Evolutionary conservation across 2,888 invertebrate genomes (phyloP).

Genomic region (Eurytoma californica): DNA sequence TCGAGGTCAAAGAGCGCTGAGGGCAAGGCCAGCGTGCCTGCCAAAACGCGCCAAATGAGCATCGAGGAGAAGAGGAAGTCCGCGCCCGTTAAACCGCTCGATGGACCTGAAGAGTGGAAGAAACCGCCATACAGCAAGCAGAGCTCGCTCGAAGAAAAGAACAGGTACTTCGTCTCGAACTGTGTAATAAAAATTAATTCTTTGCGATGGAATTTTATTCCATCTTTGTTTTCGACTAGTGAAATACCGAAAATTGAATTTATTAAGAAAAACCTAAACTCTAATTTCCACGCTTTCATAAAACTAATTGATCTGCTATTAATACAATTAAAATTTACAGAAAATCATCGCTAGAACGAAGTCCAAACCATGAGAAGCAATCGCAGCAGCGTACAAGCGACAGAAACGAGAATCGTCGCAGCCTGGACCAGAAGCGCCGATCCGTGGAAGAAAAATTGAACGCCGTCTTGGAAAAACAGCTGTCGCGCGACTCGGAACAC

Average conservation of each 20-base stretch:
- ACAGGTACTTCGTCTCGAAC: constrained; percentile 64
- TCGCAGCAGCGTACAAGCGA: constrained; percentile 47
- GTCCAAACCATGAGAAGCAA: constrained; percentile 48
- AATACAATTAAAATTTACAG: neutral
- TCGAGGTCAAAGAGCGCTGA: constrained; percentile 65
- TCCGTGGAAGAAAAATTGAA: constrained; percentile 72
- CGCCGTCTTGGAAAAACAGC: constrained; percentile 71
- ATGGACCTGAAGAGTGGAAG: constrained; percentile 65
- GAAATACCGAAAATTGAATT: no score
- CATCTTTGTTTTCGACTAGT: no score
- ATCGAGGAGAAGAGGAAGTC: constrained; percentile 71
- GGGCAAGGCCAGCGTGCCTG: constrained; percentile 59
- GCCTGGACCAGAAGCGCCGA: constrained; percentile 70
- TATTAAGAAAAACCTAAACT: no score
- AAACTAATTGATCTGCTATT: no score
- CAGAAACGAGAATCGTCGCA: constrained; percentile 59
- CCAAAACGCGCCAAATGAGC: constrained; percentile 58
- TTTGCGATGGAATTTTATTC: no score
- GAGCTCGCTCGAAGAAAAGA: constrained; percentile 68
- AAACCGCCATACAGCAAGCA: constrained; percentile 66
- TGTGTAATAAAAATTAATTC: no score
- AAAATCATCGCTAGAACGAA: constrained; percentile 43
- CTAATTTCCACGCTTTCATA: no score
- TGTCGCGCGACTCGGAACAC: constrained; percentile 63
- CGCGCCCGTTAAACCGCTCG: constrained; percentile 67